Base-by-base conservation (phyloP, 1,140 invertebrate species). In the Manduca sexta region DNA sequence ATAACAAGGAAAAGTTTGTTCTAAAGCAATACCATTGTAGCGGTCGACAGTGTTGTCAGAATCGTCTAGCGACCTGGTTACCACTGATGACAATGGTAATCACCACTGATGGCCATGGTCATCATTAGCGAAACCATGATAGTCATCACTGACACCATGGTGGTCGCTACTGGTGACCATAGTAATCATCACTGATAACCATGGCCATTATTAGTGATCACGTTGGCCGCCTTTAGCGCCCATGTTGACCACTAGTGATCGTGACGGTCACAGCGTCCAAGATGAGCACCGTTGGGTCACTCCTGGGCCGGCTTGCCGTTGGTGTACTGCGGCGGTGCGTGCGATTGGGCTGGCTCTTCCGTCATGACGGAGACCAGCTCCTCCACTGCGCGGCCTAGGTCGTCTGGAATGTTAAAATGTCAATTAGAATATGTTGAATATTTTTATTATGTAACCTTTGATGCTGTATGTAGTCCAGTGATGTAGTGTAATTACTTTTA, bases 341-440 rank as follows among this genome's bases (percentile, higher is more conserved):
- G 42, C 58, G 41, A 60, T 34, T 60, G 55, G 49, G 49, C 29
- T 45, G 61, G 61, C 21, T 94, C 93, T 68, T 94, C 93, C 42
- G 92, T 94, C 90, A 97, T 96, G 30, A 94, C 93, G 46, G 93
- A 94, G 52, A 97, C 95, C 60, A 96, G 86, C 74, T 94, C 91
- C 69, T 94, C 93, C 40, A 97, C 93, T 49, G 93, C 94, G 86
- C 92, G 92, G 16, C 93, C 93, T 57, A 96, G 87, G 75, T 96
- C 94, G 75, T 93, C 94, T 90, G 84, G 6, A 87, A 88, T 70
- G 8, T 26, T 5, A 26, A 26, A 26, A 26, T 8, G 8, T 26
- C 0, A 8, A 3, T 26, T 26, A 26, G 8, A 26, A 26, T 26
- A 26, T 26, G n/a, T 26, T 39, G 37, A 12, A 39, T 15, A 5